Percentiles rank a stretch among this genome's conserved stretches.
Conservation (phyloP, 2,113 vertebrate genomes). For the Struthidea cinerea region DNA sequence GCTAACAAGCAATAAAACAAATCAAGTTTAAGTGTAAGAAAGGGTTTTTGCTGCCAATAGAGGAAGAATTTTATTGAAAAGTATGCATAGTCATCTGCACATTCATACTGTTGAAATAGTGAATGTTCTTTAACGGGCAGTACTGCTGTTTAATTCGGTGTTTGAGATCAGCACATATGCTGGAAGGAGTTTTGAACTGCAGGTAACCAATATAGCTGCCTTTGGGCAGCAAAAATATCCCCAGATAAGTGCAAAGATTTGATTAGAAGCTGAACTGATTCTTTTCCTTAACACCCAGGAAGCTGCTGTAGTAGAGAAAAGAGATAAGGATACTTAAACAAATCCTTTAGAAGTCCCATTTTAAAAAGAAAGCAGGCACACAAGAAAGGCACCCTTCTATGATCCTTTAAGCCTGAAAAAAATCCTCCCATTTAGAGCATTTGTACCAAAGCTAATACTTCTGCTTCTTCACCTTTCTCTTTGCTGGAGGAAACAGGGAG, state of each 20-base stretch:
- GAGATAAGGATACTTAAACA: neutral
- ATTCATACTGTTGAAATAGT: neutral
- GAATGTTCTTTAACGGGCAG: conserved; percentile 15
- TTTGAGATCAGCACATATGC: neutral
- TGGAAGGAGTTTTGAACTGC: neutral
- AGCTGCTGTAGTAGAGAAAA: neutral
- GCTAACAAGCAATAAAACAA: conserved; percentile 56
- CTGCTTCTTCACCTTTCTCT: neutral
- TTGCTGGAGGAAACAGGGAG: neutral
- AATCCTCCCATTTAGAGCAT: neutral
- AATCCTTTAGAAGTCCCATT: neutral
- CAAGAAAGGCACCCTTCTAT: neutral
- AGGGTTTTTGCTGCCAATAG: neutral
- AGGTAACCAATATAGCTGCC: neutral
- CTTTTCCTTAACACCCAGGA: neutral
- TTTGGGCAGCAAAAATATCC: neutral
- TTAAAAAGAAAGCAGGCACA: neutral
- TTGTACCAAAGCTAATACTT: neutral
- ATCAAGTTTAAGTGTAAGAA: conserved; percentile 23
- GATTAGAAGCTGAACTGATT: neutral
- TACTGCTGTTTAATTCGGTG: neutral
- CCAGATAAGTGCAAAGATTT: neutral
- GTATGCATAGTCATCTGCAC: neutral
- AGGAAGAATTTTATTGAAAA: conserved; percentile 34
- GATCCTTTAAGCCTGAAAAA: neutral